Conservation (phyloP, 2,797 vertebrate species). For the Cichlasoma orientale region DNA sequence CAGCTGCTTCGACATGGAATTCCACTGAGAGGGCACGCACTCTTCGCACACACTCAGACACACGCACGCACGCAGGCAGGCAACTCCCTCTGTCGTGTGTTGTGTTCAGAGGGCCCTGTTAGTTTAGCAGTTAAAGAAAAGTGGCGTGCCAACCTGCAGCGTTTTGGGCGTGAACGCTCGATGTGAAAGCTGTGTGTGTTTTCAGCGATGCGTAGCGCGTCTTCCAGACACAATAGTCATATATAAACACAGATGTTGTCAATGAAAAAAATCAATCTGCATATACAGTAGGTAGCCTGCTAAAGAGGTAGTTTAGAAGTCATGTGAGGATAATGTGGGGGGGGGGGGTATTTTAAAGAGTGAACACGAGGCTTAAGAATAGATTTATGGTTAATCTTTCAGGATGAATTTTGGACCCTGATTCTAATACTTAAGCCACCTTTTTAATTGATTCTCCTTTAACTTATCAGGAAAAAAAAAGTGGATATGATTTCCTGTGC, state of each 20-base stretch:
- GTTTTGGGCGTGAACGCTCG: constrained; percentile 50
- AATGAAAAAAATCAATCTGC: background rate
- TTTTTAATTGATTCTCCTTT: background rate
- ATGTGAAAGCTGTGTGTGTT: constrained; percentile 41
- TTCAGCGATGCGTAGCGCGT: constrained; percentile 1
- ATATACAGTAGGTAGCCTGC: background rate
- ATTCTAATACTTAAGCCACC: background rate
- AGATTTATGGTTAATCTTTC: background rate
- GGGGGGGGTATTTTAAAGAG: too few species aligned
- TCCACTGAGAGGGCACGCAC: constrained; percentile 77
- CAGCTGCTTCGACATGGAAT: constrained; percentile 81
- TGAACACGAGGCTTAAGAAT: background rate
- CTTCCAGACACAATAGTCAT: constrained; percentile 1
- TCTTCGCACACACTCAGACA: constrained; percentile 4
- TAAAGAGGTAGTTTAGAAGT: background rate
- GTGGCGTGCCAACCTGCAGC: constrained; percentile 62
- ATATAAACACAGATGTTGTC: constrained; percentile 2
- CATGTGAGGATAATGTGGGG: background rate
- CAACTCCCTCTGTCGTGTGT: constrained; percentile 51
- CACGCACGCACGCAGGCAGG: constrained; percentile 32
- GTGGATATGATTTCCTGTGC: background rate
- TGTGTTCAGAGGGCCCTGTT: constrained; percentile 60
- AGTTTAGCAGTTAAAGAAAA: constrained; percentile 73
- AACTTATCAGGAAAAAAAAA: background rate
- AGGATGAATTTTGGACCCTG: background rate